Conservation (phyloP, 2,797 vertebrate species). For the Microctenopoma lineatum region DNA sequence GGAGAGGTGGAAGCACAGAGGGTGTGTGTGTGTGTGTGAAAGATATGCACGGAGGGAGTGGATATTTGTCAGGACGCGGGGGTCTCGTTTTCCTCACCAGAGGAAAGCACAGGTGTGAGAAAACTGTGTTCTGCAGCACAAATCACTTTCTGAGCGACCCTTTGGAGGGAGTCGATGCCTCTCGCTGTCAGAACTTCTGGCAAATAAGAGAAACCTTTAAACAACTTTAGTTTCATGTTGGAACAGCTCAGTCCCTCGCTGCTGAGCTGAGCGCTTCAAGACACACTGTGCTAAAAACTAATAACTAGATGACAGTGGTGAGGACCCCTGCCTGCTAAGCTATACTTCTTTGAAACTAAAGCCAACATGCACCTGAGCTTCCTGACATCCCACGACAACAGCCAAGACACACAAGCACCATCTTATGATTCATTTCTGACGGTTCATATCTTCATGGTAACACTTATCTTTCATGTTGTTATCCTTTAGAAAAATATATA, state of each 20-base stretch:
- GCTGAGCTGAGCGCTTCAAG: constrained; percentile 43
- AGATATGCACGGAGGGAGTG: constrained; percentile 1
- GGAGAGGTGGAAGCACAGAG: constrained; percentile 10
- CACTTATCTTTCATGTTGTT: not conserved
- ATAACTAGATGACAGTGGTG: constrained; percentile 54
- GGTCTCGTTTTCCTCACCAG: constrained; percentile 49
- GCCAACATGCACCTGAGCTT: constrained; percentile 16
- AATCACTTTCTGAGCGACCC: constrained; percentile 59
- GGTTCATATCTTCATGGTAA: not conserved
- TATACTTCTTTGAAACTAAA: constrained; percentile 29
- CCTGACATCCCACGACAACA: not conserved
- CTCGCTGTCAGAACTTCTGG: constrained; percentile 51
- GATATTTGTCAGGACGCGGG: constrained; percentile 48
- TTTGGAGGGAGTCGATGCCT: constrained; percentile 43
- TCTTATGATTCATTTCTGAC: not conserved
- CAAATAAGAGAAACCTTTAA: constrained; percentile 60
- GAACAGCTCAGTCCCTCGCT: constrained; percentile 32
- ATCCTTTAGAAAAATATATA: not conserved
- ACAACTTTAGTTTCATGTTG: constrained; percentile 59
- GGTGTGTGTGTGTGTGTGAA: constrained; percentile 14
- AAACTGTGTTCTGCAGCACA: constrained; percentile 52
- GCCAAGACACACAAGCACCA: not conserved
- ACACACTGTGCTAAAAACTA: constrained; percentile 53
- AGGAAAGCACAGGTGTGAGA: constrained; percentile 52
- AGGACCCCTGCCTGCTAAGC: constrained; percentile 33